Evolutionary conservation across 2,888 invertebrate genomes (phyloP).

Genomic region (Celastrina argiolus): DNA sequence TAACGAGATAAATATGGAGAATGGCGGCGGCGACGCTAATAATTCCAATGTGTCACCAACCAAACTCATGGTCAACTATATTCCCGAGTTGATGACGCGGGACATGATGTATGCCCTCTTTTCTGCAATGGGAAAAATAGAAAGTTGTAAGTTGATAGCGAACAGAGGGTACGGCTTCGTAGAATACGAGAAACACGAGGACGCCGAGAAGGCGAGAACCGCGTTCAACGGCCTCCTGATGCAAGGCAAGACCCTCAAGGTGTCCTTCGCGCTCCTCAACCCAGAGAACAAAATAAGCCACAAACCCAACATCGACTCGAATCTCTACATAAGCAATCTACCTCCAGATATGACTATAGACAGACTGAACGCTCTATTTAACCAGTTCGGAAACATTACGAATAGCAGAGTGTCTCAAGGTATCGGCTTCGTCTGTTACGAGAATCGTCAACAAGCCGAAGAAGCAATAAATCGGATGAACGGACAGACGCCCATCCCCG

Average conservation of each 20-base stretch:
- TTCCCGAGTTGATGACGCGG: constrained; percentile 75
- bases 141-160: constrained; percentile 72
- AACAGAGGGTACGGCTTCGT: constrained; percentile 75
- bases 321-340: constrained; percentile 73
- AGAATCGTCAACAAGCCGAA: constrained; percentile 66
- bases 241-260: constrained; percentile 75
- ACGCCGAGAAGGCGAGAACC: constrained; percentile 73
- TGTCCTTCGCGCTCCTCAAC: constrained; percentile 73
- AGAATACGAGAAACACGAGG: constrained; percentile 73
- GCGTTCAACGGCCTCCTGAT: constrained; percentile 74
- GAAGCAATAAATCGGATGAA: constrained; percentile 69
- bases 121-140: constrained; percentile 75
- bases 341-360: constrained; percentile 75
- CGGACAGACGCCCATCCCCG: constrained; percentile 65
- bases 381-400: constrained; percentile 66
- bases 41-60: constrained; percentile 75
- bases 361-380: constrained; percentile 65
- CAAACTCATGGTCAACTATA: constrained; percentile 78
- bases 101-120: constrained; percentile 77
- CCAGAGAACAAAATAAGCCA: constrained; percentile 73
- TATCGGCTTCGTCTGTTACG: constrained; percentile 73
- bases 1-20: constrained; percentile 69
- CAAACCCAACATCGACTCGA: constrained; percentile 72
- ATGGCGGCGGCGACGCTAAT: constrained; percentile 75
- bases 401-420: constrained; percentile 74